Evolutionary conservation across 2,797 vertebrate species (phyloP), one percentile per base, ranked within the genome.

Genomic region (Falco biarmicus): DNA sequence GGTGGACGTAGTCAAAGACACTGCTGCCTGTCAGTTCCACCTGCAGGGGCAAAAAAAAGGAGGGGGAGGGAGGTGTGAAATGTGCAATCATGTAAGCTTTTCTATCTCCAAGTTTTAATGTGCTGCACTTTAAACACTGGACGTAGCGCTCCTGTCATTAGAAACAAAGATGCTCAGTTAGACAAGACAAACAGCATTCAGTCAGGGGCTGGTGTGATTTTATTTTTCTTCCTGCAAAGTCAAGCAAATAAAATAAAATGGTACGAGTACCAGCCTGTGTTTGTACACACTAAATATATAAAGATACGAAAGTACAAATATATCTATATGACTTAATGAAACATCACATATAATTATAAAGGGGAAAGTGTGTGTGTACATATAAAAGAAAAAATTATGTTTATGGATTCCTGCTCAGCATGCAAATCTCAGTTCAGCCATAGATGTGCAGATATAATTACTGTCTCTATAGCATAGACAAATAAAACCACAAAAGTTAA

Each of bases 11-110:
- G 98, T 99, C 99, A 93, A 99, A 99, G 89, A 98, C 99, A 28
- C 99, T 99, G 98, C 99, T 99, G 98, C 99, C 99, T 66, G 99
- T 99, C 98, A 99, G 98, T 98, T 99, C 99, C 98, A 99, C 99
- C 99, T 99, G 97, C 87, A 96, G 92, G 95, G 96, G 93, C 87
- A 97, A 91, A 96, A 96, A 84, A 64, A 89, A 39, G 45, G 51
- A 5, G 56, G 24, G 20, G 51, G 78, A 60, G 75, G 88, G 76
- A 80, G 25, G 53, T 48, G 80, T 90, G 80, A 96, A 89, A 93
- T 14, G 51, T 93, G 85, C 90, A 68, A 41, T 85, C 90, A 68
- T 86, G 95, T 24, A 85, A 82, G 94, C 59, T 94, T 94, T 96
- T 94, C 84, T 26, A 11, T 34, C 87, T 94, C 79, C 84, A 91